A percentile compares a stretch with the other conserved stretches of the same genome.
phyloP scores from a whole-genome alignment of 2,797 vertebrate genomes.

The Darevskia mixta region DNA sequence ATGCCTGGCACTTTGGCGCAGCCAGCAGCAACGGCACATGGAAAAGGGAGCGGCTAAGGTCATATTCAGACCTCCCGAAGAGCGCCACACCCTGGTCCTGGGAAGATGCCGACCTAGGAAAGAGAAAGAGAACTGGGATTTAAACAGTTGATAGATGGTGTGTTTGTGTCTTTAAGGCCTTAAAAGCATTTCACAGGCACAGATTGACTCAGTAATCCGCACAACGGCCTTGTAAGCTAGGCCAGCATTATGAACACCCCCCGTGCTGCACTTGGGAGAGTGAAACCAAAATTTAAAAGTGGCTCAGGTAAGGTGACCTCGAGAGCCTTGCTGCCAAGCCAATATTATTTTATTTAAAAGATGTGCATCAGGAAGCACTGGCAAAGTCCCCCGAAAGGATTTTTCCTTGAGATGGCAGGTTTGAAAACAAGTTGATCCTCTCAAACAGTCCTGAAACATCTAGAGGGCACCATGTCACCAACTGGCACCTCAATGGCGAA shows the following conservation, averaged over 20 bases:
- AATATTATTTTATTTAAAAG: not conserved
- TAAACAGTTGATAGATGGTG: no score
- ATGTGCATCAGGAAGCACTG: not conserved
- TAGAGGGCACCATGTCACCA: no score
- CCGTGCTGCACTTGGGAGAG: not conserved
- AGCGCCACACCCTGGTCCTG: not conserved
- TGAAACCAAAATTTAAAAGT: not conserved
- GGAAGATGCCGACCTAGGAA: not conserved
- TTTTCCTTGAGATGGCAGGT: no score
- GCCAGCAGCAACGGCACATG: conserved; percentile 19
- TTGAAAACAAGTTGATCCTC: no score
- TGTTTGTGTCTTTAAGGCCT: not conserved
- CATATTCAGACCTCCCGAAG: not conserved
- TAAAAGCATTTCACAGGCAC: not conserved
- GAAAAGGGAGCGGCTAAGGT: not conserved
- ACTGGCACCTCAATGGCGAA: no score
- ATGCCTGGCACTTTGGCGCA: not conserved
- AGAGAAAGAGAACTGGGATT: no score
- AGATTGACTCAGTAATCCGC: not conserved
- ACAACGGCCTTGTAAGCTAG: no score
- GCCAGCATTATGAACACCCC: not conserved
- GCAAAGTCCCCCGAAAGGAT: no score
- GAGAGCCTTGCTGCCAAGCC: not conserved
- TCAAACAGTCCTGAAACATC: no score
- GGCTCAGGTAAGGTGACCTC: no score